These are phyloP conservation scores for Delphinus delphis DNA, from an alignment of 2,113 vertebrate genomes.

Conservation along the genomic window DNA sequence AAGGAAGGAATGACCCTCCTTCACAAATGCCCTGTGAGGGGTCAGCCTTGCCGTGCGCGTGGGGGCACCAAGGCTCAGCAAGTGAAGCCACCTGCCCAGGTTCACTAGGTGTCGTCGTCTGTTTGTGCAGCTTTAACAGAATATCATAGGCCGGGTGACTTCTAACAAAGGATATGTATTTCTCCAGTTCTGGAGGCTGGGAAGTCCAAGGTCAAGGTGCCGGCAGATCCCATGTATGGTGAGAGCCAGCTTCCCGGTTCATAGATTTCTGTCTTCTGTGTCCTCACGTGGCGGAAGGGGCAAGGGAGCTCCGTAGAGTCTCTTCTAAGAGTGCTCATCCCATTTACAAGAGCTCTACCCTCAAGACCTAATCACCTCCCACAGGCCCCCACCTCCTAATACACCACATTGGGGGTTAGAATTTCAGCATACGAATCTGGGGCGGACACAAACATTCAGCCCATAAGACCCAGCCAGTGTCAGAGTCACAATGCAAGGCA, in stretches of 20 bases:
- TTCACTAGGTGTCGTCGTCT: background rate
- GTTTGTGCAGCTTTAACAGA: background rate
- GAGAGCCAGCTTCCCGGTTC: background rate
- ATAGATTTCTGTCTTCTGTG: background rate
- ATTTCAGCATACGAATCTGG: background rate
- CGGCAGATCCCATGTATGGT: background rate
- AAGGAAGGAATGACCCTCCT: background rate
- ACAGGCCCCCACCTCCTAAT: background rate
- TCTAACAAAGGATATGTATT: background rate
- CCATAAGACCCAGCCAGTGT: background rate
- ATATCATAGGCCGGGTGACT: fast-evolving
- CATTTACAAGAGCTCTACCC: background rate
- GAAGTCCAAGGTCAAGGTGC: background rate
- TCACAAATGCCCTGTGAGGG: background rate
- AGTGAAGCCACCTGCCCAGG: background rate
- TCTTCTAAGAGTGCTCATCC: background rate
- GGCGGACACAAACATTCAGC: background rate
- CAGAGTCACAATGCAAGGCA: background rate
- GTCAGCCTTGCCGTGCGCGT: fast-evolving
- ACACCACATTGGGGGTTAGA: background rate
- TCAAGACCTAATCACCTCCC: background rate
- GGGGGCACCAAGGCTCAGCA: background rate
- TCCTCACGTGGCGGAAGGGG: background rate
- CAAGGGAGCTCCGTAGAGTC: background rate
- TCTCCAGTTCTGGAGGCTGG: background rate